Percentiles rank a stretch among this genome's conserved stretches.
phyloP scores from a whole-genome alignment of 2,113 vertebrate species.

The Corythornis cristatus region DNA sequence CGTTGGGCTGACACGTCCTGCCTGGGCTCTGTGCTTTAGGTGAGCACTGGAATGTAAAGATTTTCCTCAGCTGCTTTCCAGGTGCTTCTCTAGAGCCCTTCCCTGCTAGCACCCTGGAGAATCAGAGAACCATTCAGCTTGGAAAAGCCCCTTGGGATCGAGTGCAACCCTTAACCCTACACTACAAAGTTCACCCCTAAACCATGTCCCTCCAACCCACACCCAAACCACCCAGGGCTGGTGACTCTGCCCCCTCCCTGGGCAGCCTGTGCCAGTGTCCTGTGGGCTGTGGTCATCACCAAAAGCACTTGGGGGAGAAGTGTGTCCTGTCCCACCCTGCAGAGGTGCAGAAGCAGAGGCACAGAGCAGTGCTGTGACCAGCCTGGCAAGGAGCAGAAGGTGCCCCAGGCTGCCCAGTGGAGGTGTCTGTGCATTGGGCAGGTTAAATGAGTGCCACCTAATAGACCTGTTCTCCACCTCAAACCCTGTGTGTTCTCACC shows the following conservation, averaged over 20 bases:
- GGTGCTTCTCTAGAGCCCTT: not conserved
- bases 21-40: not conserved
- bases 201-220: too few species aligned
- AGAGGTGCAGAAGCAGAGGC: not conserved
- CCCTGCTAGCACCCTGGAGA: not conserved
- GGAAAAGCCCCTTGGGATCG: too few species aligned
- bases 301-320: not conserved
- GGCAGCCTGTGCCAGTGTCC: too few species aligned
- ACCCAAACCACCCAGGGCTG: too few species aligned
- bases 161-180: too few species aligned
- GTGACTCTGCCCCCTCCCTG: too few species aligned
- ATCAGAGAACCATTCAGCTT: too few species aligned
- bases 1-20: not conserved
- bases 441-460: not conserved
- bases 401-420: accelerated
- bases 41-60: not conserved
- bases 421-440: not conserved
- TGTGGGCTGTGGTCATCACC: not conserved
- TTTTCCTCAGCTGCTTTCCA: not conserved
- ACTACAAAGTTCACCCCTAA: too few species aligned
- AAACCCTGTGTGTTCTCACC: not conserved
- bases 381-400: not conserved
- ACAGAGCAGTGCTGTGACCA: not conserved
- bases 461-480: accelerated
- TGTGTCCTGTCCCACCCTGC: not conserved